Evolutionary conservation across 2,113 vertebrate species (phyloP).

Genomic region (Harpagus bidentatus): DNA sequence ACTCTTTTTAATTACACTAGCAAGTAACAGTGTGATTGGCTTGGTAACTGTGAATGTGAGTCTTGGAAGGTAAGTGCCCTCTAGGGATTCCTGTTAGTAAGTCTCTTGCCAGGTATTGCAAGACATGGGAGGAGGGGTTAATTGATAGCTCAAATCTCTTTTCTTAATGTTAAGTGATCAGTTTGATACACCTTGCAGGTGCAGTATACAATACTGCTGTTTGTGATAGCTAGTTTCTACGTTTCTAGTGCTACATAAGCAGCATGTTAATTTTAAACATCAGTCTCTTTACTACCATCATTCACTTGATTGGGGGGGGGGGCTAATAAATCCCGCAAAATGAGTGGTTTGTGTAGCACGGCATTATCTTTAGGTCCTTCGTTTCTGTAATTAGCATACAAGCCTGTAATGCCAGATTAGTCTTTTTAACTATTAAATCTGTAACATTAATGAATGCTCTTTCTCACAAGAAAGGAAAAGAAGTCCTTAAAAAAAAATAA

Average conservation of each 20-base stretch:
- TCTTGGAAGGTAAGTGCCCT: neutral
- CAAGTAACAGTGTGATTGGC: neutral
- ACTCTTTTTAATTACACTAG: constrained; percentile 1
- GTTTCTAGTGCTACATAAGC: neutral
- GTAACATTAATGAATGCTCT: neutral
- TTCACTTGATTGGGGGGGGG: neutral
- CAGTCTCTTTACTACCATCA: neutral
- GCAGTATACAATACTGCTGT: neutral
- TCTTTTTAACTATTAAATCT: neutral
- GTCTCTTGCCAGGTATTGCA: neutral
- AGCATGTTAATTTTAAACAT: neutral
- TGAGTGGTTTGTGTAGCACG: neutral
- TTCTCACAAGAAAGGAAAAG: neutral
- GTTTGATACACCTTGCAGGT: neutral
- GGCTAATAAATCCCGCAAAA: neutral
- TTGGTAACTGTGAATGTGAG: neutral
- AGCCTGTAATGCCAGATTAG: neutral
- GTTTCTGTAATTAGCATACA: neutral
- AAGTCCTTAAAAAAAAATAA: neutral
- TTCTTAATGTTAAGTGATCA: neutral
- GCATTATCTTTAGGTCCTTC: neutral
- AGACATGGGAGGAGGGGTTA: neutral
- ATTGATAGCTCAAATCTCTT: neutral
- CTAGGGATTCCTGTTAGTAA: neutral
- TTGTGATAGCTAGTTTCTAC: neutral